phyloP scores from a whole-genome alignment of 2,888 invertebrate species.

The Papilio elwesi region DNA sequence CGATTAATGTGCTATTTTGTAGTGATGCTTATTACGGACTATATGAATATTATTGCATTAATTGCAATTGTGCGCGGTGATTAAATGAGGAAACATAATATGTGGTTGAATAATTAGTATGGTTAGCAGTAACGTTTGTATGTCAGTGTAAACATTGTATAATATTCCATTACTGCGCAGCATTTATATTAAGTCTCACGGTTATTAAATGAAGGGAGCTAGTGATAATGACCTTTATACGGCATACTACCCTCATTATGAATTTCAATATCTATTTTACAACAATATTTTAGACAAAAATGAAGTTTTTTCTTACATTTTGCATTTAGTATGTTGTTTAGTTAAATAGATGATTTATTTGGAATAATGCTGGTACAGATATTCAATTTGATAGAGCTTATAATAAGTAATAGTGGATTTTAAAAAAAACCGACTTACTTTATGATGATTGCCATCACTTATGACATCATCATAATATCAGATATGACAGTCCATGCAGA shows the following conservation, averaged over 20 bases:
- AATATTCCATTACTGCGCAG: not conserved
- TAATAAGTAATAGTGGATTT: no score
- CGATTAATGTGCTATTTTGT: constrained; percentile 37
- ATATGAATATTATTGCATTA: constrained; percentile 37
- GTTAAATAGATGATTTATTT: no score
- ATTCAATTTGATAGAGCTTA: no score
- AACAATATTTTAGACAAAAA: not conserved
- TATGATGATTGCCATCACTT: no score
- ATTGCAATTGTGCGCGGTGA: constrained; percentile 32
- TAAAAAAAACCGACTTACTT: no score
- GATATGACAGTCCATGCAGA: no score
- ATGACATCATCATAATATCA: no score
- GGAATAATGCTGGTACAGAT: no score
- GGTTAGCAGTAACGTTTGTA: not conserved
- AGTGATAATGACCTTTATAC: constrained; percentile 18
- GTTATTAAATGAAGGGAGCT: constrained; percentile 9
- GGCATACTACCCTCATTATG: not conserved
- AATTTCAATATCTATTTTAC: not conserved
- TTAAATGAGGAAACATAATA: constrained; percentile 26
- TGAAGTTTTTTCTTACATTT: no score
- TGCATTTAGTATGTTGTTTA: no score
- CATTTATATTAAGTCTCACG: constrained; percentile 21
- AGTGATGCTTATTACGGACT: constrained; percentile 11
- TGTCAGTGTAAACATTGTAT: constrained; percentile 15
- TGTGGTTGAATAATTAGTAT: constrained; percentile 11